phyloP scores from a whole-genome alignment of 2,797 vertebrate genomes.

The Neoniphon sammara region DNA sequence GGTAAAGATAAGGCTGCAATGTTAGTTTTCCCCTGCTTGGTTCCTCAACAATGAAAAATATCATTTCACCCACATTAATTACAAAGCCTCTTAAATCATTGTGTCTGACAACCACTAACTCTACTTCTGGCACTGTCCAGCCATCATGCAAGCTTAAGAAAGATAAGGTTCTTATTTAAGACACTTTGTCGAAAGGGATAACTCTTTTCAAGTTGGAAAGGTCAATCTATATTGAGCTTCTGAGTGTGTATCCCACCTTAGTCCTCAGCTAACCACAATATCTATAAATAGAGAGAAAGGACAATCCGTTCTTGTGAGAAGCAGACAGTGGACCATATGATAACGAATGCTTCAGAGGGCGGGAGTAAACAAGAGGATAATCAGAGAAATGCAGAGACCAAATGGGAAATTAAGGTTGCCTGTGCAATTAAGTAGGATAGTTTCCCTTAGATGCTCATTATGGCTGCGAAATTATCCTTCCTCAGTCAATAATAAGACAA shows the following conservation, averaged over 20 bases:
- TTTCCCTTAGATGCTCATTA: too few species aligned
- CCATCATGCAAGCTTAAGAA: slow-evolving; percentile 10
- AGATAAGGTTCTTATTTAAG: slow-evolving; percentile 15
- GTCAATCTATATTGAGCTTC: slow-evolving; percentile 40
- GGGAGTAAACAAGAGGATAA: neutral
- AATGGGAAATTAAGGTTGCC: too few species aligned
- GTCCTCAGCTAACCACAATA: slow-evolving; percentile 21
- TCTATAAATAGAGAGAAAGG: slow-evolving; percentile 57
- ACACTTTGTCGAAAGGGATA: slow-evolving; percentile 18
- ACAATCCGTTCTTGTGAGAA: slow-evolving; percentile 24
- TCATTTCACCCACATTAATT: neutral
- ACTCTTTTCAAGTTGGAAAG: slow-evolving; percentile 20
- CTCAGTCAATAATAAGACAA: too few species aligned
- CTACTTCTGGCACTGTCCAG: slow-evolving; percentile 28
- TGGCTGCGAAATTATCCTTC: too few species aligned
- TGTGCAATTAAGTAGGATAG: too few species aligned
- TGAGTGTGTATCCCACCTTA: slow-evolving; percentile 26
- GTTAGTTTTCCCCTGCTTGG: slow-evolving; percentile 5
- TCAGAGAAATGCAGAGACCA: neutral
- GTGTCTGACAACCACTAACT: slow-evolving; percentile 22
- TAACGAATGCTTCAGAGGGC: slow-evolving; percentile 22
- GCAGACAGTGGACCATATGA: slow-evolving; percentile 17
- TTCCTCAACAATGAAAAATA: slow-evolving; percentile 5
- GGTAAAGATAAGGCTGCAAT: neutral
- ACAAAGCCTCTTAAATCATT: slow-evolving; percentile 8